Evolutionary conservation across 2,113 vertebrate species (phyloP).

Genomic region (Lonchura striata): DNA sequence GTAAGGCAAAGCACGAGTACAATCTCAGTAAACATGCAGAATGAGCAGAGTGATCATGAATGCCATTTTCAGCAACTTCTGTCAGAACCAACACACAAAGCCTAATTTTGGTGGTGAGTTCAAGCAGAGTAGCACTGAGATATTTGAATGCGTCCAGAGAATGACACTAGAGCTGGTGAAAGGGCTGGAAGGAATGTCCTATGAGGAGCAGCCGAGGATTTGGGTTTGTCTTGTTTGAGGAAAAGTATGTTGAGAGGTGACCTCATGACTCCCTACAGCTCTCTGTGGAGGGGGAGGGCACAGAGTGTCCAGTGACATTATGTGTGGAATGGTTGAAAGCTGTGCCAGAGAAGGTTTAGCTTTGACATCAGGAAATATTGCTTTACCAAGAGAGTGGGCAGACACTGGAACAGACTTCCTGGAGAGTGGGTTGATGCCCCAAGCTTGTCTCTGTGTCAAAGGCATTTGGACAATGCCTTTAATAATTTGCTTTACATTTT

Average conservation of each 20-base stretch:
- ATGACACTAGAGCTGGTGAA: background rate
- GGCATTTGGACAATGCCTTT: background rate
- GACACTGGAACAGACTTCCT: background rate
- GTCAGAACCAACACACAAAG: background rate
- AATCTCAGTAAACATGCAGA: background rate
- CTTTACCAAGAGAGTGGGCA: background rate
- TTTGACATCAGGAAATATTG: background rate
- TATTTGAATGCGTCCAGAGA: background rate
- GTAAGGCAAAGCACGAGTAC: background rate
- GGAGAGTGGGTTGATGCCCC: background rate
- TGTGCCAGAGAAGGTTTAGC: background rate
- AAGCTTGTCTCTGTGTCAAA: background rate
- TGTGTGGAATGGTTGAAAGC: background rate
- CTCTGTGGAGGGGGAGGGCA: background rate
- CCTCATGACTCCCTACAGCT: background rate
- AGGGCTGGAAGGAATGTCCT: background rate
- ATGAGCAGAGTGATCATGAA: background rate
- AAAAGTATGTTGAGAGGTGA: background rate
- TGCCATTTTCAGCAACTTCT: background rate
- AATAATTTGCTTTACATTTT: background rate
- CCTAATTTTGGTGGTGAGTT: background rate
- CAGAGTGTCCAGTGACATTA: background rate
- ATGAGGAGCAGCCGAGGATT: fast-evolving
- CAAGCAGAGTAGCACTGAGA: background rate
- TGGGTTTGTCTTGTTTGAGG: background rate